These are phyloP conservation scores for Adineta ricciae DNA, from an alignment of 2,888 invertebrate species.

Conservation along the genomic window DNA sequence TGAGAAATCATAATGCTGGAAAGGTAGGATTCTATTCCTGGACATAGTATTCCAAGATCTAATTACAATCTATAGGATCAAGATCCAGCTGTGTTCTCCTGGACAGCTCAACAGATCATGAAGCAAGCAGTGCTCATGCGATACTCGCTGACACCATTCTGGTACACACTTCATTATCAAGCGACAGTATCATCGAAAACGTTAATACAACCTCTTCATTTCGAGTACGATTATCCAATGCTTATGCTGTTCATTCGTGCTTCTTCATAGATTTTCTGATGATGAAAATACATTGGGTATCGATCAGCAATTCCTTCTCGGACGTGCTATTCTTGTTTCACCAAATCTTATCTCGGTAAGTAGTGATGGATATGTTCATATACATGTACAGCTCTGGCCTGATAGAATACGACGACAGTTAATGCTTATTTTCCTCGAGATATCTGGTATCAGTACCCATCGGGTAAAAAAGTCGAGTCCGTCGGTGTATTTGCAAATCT, in stretches of 20 bases:
- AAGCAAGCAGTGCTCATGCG: slow-evolving; percentile 54
- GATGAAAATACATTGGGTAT: slow-evolving; percentile 19
- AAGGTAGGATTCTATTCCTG: no score
- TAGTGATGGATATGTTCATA: no score
- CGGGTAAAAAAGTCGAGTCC: background rate
- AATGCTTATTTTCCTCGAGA: slow-evolving; percentile 41
- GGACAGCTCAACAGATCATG: slow-evolving; percentile 36
- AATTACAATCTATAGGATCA: slow-evolving; percentile 10
- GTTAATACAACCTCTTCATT: slow-evolving; percentile 25
- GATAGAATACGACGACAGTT: slow-evolving; percentile 36
- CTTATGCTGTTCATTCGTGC: background rate
- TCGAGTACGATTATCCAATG: background rate
- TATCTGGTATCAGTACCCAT: slow-evolving; percentile 32
- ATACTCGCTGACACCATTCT: background rate
- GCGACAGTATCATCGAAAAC: slow-evolving; percentile 9
- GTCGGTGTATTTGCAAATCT: background rate
- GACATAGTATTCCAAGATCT: no score
- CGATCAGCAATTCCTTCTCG: slow-evolving; percentile 26
- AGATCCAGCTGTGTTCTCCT: slow-evolving; percentile 27
- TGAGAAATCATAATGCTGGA: slow-evolving; percentile 45
- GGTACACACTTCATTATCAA: slow-evolving; percentile 19
- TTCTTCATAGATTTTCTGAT: background rate
- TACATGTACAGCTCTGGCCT: background rate
- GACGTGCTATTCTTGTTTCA: slow-evolving; percentile 23
- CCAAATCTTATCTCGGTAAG: slow-evolving; percentile 4